phyloP scores from a whole-genome alignment of 1,140 invertebrate genomes.

The Formica selysi region DNA sequence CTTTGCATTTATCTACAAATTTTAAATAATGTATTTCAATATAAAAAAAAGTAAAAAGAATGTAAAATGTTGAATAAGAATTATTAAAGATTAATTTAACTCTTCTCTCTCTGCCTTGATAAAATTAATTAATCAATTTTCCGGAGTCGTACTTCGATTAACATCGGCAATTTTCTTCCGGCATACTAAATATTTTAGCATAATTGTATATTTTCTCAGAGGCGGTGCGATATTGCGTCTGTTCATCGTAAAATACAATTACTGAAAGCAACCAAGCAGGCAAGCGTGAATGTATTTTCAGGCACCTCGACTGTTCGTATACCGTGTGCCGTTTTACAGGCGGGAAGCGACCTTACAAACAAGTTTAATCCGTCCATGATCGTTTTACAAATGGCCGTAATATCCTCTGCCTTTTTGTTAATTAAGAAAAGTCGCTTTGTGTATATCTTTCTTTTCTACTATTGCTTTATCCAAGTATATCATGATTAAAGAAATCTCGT shows the following conservation, averaged over 20 bases:
- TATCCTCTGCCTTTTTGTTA: slow-evolving; percentile 24
- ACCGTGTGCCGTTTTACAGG: slow-evolving; percentile 4
- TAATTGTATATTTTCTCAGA: slow-evolving; percentile 18
- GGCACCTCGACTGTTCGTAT: slow-evolving; percentile 28
- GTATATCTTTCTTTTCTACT: not conserved
- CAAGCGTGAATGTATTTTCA: slow-evolving; percentile 52
- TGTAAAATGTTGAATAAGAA: not conserved
- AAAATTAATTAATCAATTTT: slow-evolving; percentile 1
- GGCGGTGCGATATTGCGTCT: not conserved
- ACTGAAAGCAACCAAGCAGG: slow-evolving; percentile 5
- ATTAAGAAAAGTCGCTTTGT: slow-evolving; percentile 37
- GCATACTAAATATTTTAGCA: slow-evolving; percentile 5
- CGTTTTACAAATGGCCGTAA: slow-evolving; percentile 11
- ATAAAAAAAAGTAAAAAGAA: no score
- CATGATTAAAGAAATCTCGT: not conserved
- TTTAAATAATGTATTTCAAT: not conserved
- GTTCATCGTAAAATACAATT: slow-evolving; percentile 54
- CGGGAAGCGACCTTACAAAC: not conserved
- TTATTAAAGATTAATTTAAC: not conserved
- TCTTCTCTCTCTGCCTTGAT: not conserved
- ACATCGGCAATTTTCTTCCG: not conserved
- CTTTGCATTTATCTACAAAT: not conserved
- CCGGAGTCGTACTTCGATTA: not conserved
- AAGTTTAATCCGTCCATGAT: slow-evolving; percentile 26
- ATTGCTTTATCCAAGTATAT: not conserved